Evolutionary conservation across 2,888 invertebrate genomes (phyloP).

Genomic region (Amiota mariae): DNA sequence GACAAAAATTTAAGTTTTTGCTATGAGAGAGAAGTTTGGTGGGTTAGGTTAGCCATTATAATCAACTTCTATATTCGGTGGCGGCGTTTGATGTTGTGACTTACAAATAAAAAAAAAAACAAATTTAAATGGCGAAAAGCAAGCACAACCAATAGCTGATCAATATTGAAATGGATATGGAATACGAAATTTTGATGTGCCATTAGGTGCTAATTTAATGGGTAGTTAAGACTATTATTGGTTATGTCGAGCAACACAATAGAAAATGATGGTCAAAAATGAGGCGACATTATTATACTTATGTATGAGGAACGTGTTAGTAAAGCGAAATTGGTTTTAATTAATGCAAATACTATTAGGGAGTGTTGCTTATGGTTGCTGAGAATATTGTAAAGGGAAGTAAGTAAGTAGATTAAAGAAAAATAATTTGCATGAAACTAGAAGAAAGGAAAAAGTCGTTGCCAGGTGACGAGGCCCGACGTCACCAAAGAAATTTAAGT

Average conservation of each 20-base stretch:
- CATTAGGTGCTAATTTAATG: slow-evolving; percentile 65
- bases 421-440: neutral
- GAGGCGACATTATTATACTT: no score
- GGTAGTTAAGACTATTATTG: slow-evolving; percentile 61
- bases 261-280: no score
- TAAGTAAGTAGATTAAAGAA: neutral
- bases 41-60: neutral
- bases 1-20: no score
- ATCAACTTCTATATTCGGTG: neutral
- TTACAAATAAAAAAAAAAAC: neutral
- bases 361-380: no score
- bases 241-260: slow-evolving; percentile 44
- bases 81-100: neutral
- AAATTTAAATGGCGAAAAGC: slow-evolving; percentile 39
- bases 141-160: slow-evolving; percentile 32
- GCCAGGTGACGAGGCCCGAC: neutral
- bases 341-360: no score
- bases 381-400: no score
- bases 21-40: neutral
- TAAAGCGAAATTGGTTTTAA: neutral
- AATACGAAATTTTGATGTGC: slow-evolving; percentile 34
- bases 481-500: no score
- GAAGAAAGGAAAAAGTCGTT: neutral
- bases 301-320: neutral
- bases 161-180: slow-evolving; percentile 11